Evolutionary conservation across 2,888 invertebrate genomes (phyloP), one percentile per base, ranked within the genome.

Genomic region (Agriopis marginaria): DNA sequence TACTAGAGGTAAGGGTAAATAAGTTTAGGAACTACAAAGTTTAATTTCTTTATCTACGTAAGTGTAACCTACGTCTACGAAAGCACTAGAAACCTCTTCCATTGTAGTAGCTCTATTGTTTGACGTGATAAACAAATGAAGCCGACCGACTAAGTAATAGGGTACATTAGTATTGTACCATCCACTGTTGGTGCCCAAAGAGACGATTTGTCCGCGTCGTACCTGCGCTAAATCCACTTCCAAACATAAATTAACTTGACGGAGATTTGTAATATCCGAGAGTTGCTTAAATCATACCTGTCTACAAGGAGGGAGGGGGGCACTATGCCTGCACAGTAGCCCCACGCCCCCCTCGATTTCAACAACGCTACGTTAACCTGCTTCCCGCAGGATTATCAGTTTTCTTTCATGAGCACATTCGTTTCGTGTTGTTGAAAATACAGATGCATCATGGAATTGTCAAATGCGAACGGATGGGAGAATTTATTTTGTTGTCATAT

Each of bases 251-350:
- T 75, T 74, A 72, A 71, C 68, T 74, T 74, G 68, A 75, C 70
- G 66, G 71, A 70, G 74, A 77, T 75, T 77, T 73, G 75, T 75
- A 73, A 74, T 72, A 74, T 70, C 74, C 71, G 63, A 65, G 70
- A 70, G 61, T 59, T 74, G 70, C 60, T 68, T 73, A 72, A 68
- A 71, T 72, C 70, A 69, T 72, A 71, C 68, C 70, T 73, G 70
- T 70, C 73, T 71, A 55, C 70, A 61, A 39, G 53, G 47, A 7
- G 51, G 42, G 53, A 1, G 9, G 14, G 40, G 17, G 60, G 60
- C 55, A 51, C 68, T 60, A 60, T 56, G 53, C 63, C 63, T 54
- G 60, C 50, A 42, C 55, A 40, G 14, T 45, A 12, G 44, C 58
- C 45, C 32, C 45, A 14, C n/a, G 12, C n/a, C 40, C 14, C 58